Percentiles rank a stretch among this genome's conserved stretches.
Conservation (phyloP, 2,888 invertebrate species). For the Xestia c-nigrum region DNA sequence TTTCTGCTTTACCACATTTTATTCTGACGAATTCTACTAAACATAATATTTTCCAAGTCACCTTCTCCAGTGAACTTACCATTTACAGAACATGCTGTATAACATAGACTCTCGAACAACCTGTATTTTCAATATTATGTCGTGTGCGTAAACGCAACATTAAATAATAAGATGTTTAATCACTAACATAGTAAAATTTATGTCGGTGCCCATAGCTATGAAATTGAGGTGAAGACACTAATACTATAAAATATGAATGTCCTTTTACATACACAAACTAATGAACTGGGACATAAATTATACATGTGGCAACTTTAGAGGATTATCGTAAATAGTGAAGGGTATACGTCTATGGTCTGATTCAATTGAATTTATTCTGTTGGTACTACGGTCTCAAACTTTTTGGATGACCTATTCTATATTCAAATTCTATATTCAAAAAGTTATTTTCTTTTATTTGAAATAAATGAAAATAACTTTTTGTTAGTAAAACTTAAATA, state of each 20-base stretch:
- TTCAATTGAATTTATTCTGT: slow-evolving; percentile 40
- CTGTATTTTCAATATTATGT: background rate
- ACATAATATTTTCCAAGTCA: background rate
- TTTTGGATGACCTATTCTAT: background rate
- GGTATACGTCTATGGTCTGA: slow-evolving; percentile 27
- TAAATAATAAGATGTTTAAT: slow-evolving; percentile 38
- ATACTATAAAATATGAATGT: slow-evolving; percentile 49
- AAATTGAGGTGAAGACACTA: slow-evolving; percentile 39
- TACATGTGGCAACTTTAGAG: slow-evolving; percentile 37
- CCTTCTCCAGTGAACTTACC: background rate
- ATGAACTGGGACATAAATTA: slow-evolving; percentile 53
- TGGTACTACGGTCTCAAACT: background rate
- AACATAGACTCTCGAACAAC: background rate
- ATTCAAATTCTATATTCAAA: no score
- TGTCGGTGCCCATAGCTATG: background rate
- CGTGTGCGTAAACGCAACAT: background rate
- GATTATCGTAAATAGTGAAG: slow-evolving; percentile 39
- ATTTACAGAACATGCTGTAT: background rate
- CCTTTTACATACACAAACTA: slow-evolving; percentile 45
- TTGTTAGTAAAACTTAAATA: background rate
- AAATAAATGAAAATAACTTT: background rate
- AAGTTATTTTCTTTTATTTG: no score
- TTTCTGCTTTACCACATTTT: background rate
- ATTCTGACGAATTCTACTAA: background rate
- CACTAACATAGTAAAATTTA: slow-evolving; percentile 27